Evolutionary conservation across 2,797 vertebrate species (phyloP), one percentile per base, ranked within the genome.

Genomic region (Ataeniobius toweri): DNA sequence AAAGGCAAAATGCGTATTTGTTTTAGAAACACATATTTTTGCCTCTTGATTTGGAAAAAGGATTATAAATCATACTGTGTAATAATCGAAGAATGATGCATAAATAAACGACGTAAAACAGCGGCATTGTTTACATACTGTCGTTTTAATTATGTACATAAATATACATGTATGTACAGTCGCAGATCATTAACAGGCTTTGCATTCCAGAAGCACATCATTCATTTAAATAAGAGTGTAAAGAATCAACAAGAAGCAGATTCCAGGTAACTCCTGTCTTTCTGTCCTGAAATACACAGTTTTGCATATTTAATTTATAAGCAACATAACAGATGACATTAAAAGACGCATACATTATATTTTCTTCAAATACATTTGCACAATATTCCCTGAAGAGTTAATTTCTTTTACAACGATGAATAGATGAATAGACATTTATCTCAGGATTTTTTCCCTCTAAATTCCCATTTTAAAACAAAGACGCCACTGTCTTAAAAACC

Each of bases 101-200:
- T 41, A 41, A 81, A 87, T 68, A 76, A 84, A 87, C 20, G 2
- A 79, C 55, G 56, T 73, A 82, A 81, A 78, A 73, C n/a, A 82
- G 75, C 76, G 14, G 14, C 70, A 28, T 72, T 48, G 73, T 89
- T 88, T 87, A 89, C 89, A 89, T 92, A 84, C 83, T 87, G 83
- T 85, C 89, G 63, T 86, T 96, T 96, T 95, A 93, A 94, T 95
- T 96, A 94, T 96, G 85, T 96, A 95, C 95, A 96, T 83, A 86
- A 90, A 93, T 95, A 94, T 95, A 94, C 94, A 95, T 86, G 83
- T 94, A 90, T 95, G 82, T 95, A 95, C 95, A 96, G 74, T 86
- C 74, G 80, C 83, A 88, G 91, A 86, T 92, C 88, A 93, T 91
- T 93, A 53, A 46, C 85, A 95, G 93, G 94, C 93, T 89, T 94